Percentiles rank a stretch among this genome's conserved stretches.
These are phyloP conservation scores for Gephyroberyx darwinii DNA, from an alignment of 2,797 vertebrate genomes.

Conservation along the genomic window DNA sequence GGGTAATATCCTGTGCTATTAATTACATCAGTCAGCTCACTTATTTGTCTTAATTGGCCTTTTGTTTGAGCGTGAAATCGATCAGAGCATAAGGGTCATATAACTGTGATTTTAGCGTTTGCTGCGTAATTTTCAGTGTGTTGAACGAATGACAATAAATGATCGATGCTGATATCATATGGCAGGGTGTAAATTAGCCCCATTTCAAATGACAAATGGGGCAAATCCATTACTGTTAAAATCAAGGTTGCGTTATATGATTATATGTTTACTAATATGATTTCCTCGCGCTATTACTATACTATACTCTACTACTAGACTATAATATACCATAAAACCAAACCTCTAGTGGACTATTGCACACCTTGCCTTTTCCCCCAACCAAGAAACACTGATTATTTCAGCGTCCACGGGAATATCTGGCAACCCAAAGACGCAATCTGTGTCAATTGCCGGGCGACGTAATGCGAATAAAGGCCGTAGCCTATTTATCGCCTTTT, in stretches of 20 bases:
- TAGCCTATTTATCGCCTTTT: conserved; percentile 49
- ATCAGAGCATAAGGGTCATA: not conserved
- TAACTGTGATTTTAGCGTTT: not conserved
- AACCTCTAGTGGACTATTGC: not conserved
- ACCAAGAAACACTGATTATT: conserved; percentile 5
- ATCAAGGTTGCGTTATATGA: no score
- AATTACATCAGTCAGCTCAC: not conserved
- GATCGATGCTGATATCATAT: not conserved
- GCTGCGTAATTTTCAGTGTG: not conserved
- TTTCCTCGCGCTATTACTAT: no score
- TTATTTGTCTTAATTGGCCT: not conserved
- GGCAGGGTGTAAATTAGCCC: not conserved
- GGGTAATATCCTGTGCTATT: no score
- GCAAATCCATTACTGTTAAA: not conserved
- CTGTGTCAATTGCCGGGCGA: conserved; percentile 78
- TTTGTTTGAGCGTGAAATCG: no score
- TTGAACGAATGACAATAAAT: not conserved
- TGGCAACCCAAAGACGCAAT: conserved; percentile 81
- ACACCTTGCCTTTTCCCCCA: not conserved
- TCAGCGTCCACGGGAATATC: conserved; percentile 32
- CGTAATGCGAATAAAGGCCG: conserved; percentile 70
- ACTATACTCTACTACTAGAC: not conserved
- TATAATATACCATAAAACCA: not conserved
- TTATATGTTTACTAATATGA: no score
- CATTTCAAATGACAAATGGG: not conserved